phyloP scores from a whole-genome alignment of 2,888 invertebrate species.

The Nezara viridula region DNA sequence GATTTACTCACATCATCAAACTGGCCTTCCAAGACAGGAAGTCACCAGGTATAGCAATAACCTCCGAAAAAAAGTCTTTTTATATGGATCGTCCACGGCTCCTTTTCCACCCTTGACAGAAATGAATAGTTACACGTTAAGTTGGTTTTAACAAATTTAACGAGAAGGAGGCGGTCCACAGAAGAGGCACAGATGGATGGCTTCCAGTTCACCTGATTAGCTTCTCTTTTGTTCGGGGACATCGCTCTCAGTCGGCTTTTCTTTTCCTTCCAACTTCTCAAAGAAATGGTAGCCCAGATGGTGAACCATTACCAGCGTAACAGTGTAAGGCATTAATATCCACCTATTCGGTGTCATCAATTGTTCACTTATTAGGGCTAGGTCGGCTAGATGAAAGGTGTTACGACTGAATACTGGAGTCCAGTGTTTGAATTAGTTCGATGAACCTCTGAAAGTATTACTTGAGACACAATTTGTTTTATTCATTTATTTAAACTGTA shows the following conservation, averaged over 20 bases:
- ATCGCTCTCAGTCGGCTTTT: not conserved
- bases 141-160: conserved; percentile 15
- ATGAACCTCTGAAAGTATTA: too few relatives aligned
- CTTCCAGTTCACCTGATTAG: not conserved
- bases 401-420: not conserved
- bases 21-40: not conserved
- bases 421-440: too few relatives aligned
- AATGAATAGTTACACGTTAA: conserved; percentile 8
- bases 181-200: not conserved
- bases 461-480: too few relatives aligned
- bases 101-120: not conserved
- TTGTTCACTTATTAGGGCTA: not conserved
- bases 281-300: not conserved
- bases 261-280: not conserved
- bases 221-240: not conserved
- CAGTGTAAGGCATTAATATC: not conserved
- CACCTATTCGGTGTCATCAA: not conserved
- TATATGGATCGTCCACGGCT: not conserved
- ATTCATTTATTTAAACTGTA: too few relatives aligned
- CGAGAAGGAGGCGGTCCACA: not conserved
- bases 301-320: not conserved
- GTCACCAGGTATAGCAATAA: not conserved
- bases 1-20: not conserved
- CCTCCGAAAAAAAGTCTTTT: not conserved
- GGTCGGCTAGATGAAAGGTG: not conserved